Evolutionary conservation across 2,888 invertebrate species (phyloP), one percentile per base, ranked within the genome.

Genomic region (Drymonia ruficornis): DNA sequence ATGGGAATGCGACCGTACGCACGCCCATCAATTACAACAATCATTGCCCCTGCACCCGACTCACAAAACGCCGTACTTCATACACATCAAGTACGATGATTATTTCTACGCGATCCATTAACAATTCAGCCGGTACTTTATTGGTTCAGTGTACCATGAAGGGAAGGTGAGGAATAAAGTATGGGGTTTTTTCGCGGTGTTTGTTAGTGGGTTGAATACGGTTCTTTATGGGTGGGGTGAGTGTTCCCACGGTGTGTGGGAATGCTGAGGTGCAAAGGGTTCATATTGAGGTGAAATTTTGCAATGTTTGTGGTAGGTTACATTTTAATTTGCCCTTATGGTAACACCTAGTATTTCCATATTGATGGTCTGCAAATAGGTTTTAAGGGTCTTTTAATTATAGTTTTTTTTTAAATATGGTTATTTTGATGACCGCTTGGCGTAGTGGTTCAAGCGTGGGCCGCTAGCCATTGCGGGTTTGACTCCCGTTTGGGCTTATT

Each of bases 211-310:
- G 65, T 19, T 67, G 61, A 81, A 81, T 76, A 70, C 67, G 68
- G 83, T 84, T 77, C 85, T 91, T 91, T 77, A 84, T 87, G 76
- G 69, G 75, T 66, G 81, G 84, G 80, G 85, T 82, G 80, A 49
- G 34, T 58, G 74, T 91, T 90, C 91, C 83, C 91, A 90, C 91
- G 91, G 74, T 85, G 86, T 91, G 90, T 91, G 91, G 89, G 92
- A 91, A 92, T 90, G 44, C 82, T 79, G 68, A 89, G 89, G 90
- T 88, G 89, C 83, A 87, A 89, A 85, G 70, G 89, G 89, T 82
- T 80, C 70, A 66, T 50, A 67, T 67, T 67, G 56, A 60, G 67
- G 49, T 66, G 68, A 12, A 29, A 52, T 36, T 71, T 70, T 57
- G 46, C 49, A 44, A 53, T 79, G 74, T 78, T 72, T 74, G 68